phyloP scores from a whole-genome alignment of 2,888 invertebrate genomes.

The Tortricodes alternella region DNA sequence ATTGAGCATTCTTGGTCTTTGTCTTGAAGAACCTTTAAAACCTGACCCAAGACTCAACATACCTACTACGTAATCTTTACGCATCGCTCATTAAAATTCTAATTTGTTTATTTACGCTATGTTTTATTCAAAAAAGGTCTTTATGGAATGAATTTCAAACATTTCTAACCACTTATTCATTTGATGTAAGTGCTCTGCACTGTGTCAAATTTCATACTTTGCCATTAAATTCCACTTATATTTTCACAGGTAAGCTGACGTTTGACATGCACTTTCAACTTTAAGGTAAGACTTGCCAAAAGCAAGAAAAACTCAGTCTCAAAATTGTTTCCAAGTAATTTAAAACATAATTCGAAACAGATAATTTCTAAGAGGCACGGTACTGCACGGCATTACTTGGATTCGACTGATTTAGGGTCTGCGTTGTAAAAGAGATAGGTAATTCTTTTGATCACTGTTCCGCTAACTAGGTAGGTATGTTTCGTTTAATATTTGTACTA shows the following conservation, averaged over 20 bases:
- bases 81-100: too few species aligned
- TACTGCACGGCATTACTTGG: background rate
- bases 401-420: background rate
- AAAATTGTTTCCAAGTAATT: background rate
- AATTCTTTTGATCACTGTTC: too few species aligned
- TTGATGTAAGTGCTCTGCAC: background rate
- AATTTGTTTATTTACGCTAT: too few species aligned
- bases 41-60: too few species aligned
- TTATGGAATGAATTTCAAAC: too few species aligned
- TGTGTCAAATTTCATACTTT: background rate
- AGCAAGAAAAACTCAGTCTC: background rate
- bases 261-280: conserved; percentile 13
- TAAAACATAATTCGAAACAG: background rate
- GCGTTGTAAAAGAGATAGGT: too few species aligned
- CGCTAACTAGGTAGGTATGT: too few species aligned
- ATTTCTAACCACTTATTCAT: background rate
- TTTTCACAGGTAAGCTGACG: conserved; percentile 19
- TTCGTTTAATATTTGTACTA: too few species aligned
- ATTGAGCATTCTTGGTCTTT: too few species aligned
- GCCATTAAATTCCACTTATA: conserved; percentile 7
- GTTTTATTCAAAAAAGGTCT: too few species aligned
- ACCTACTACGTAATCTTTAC: too few species aligned
- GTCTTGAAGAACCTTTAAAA: too few species aligned
- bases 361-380: background rate
- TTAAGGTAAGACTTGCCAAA: background rate